Conservation (phyloP, 2,113 vertebrate species). For the Neogobius melanostomus region DNA sequence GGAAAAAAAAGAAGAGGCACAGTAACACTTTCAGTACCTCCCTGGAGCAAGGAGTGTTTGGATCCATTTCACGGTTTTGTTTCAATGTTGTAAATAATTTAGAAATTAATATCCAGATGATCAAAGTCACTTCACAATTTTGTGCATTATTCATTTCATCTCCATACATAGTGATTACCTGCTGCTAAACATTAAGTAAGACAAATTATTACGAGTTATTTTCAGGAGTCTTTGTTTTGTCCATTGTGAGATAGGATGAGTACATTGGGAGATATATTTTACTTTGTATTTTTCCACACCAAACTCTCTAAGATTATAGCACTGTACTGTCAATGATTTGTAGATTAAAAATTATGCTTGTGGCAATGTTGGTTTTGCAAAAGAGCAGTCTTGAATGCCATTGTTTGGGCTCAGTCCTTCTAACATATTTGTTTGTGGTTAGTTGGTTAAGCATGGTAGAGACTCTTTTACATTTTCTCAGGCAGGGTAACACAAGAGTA, state of each 20-base stretch:
- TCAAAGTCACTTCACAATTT: no score
- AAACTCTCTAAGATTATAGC: background rate
- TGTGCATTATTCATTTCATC: no score
- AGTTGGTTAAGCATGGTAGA: slow-evolving; percentile 63
- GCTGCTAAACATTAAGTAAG: no score
- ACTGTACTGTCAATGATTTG: slow-evolving; percentile 20
- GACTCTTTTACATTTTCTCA: slow-evolving; percentile 68
- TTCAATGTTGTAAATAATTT: no score
- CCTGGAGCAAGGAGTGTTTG: slow-evolving; percentile 27
- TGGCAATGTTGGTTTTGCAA: slow-evolving; percentile 44
- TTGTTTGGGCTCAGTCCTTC: slow-evolving; percentile 59
- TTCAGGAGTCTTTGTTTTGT: no score
- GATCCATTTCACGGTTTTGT: no score
- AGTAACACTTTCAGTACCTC: slow-evolving; percentile 61
- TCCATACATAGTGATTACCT: no score
- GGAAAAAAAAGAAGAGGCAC: slow-evolving; percentile 60
- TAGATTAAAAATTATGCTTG: slow-evolving; percentile 30
- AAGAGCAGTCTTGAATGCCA: slow-evolving; percentile 48
- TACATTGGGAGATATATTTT: no score
- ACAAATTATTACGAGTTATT: no score
- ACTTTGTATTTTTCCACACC: no score
- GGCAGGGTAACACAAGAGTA: slow-evolving; percentile 70
- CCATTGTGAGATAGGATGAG: no score
- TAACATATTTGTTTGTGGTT: slow-evolving; percentile 69
- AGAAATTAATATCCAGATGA: no score